A percentile compares a stretch with the other conserved stretches of the same genome.
Conservation (phyloP, 2,113 vertebrate species). For the Calidris pugnax region DNA sequence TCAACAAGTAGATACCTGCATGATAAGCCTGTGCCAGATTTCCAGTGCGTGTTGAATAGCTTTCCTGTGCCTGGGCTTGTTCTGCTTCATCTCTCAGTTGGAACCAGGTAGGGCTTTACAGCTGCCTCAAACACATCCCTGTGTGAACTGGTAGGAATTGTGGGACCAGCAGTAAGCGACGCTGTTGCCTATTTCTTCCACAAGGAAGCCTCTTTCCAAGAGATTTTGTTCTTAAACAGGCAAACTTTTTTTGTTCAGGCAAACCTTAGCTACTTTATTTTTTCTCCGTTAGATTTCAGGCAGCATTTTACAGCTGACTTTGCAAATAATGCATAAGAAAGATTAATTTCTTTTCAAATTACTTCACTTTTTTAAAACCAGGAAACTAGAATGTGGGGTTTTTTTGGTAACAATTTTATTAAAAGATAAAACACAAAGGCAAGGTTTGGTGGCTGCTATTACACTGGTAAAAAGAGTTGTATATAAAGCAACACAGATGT, state of each 20-base stretch:
- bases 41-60: accelerated
- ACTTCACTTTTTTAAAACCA: not conserved
- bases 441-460: not conserved
- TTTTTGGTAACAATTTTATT: not conserved
- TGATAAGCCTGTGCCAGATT: not conserved
- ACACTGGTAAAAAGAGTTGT: not conserved
- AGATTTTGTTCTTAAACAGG: not conserved
- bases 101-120: not conserved
- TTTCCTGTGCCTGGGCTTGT: not conserved
- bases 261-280: not conserved
- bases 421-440: not conserved
- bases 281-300: not conserved
- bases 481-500: not conserved
- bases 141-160: not conserved
- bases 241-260: not conserved
- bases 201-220: not conserved
- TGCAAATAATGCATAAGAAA: not conserved
- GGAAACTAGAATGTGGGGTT: not conserved
- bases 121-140: not conserved
- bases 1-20: not conserved
- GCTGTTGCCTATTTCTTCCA: not conserved
- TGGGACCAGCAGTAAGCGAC: not conserved
- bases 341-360: not conserved
- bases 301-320: not conserved
- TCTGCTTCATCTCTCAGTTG: not conserved